Evolutionary conservation across 2,888 invertebrate genomes (phyloP).

Genomic region (Danaus chrysippus): DNA sequence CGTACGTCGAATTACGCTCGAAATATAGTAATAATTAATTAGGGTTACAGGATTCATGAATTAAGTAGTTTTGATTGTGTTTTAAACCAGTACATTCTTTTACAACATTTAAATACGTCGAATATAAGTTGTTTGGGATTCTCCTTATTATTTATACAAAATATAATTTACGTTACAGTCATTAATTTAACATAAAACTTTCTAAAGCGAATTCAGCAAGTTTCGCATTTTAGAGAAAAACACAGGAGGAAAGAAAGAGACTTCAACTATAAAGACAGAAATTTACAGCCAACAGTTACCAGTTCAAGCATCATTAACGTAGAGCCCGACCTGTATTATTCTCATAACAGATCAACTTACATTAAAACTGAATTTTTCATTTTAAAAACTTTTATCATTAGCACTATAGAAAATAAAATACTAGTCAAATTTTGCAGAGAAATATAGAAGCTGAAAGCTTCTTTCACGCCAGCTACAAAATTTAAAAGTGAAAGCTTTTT

Average conservation of each 20-base stretch:
- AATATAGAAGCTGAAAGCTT: neutral
- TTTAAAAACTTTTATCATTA: neutral
- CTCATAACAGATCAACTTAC: neutral
- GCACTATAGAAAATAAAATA: neutral
- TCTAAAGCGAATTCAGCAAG: neutral
- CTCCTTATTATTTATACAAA: no score
- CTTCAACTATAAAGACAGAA: neutral
- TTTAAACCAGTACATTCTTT: neutral
- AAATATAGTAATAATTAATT: constrained; percentile 4
- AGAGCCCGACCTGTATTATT: neutral
- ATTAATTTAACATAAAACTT: constrained; percentile 1
- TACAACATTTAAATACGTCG: no score
- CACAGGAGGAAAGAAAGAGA: neutral
- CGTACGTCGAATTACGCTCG: neutral
- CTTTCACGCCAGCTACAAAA: neutral
- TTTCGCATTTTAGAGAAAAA: neutral
- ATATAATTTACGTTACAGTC: neutral
- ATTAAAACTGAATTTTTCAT: neutral
- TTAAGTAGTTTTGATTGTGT: neutral
- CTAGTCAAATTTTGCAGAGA: neutral
- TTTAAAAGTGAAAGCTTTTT: neutral
- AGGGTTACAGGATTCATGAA: neutral
- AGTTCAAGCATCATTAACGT: neutral
- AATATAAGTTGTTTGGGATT: no score
- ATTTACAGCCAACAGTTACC: neutral